Conservation (phyloP, 2,113 vertebrate species). For the Benitochromis conjunctus region DNA sequence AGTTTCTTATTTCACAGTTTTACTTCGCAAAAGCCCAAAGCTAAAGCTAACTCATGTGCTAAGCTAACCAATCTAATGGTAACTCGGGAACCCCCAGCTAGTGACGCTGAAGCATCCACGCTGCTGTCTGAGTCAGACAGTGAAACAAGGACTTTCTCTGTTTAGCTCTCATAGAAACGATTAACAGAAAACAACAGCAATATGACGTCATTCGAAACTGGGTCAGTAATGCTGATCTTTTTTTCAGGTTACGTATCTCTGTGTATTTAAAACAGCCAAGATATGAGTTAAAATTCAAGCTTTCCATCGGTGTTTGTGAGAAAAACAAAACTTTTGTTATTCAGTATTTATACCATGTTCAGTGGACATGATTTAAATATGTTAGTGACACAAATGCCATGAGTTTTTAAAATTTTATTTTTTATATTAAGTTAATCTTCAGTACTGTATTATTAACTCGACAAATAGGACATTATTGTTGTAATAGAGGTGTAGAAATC, state of each 20-base stretch:
- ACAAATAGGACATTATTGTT: too few species aligned
- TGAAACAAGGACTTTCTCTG: background rate
- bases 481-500: too few species aligned
- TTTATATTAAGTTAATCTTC: too few species aligned
- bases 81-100: background rate
- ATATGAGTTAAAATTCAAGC: background rate
- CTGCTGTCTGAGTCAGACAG: background rate
- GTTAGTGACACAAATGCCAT: background rate
- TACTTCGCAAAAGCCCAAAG: background rate
- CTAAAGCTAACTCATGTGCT: background rate
- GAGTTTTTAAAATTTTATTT: too few species aligned
- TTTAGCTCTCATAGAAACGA: background rate
- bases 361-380: background rate
- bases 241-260: background rate
- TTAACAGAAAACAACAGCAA: background rate
- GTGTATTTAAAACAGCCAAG: background rate
- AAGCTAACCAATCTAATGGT: constrained; percentile 12
- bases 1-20: background rate
- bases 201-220: background rate
- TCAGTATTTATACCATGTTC: background rate
- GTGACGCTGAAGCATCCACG: background rate
- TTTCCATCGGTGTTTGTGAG: background rate
- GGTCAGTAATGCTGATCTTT: background rate
- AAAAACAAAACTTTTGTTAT: background rate
- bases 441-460: too few species aligned